Evolutionary conservation across 2,113 vertebrate species (phyloP).

Genomic region (Forbesichthys agassizii): DNA sequence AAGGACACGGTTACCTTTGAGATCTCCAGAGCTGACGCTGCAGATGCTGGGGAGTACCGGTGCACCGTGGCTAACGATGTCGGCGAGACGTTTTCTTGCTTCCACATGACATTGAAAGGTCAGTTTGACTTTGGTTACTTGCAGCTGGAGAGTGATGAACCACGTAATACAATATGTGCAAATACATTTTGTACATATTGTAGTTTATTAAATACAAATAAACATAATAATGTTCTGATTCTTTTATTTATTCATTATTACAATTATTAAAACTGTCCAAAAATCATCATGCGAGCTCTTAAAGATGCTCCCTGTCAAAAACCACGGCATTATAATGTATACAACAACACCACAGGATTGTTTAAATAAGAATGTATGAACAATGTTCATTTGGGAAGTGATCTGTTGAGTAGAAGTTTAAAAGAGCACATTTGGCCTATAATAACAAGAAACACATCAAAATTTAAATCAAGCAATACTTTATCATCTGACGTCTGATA

Average conservation of each 20-base stretch:
- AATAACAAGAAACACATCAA: not conserved
- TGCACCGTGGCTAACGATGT: conserved; percentile 87
- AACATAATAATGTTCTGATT: too few species aligned
- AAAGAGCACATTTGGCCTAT: not conserved
- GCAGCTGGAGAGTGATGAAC: too few species aligned
- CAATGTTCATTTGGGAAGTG: not conserved
- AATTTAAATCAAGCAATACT: not conserved
- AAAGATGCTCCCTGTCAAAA: too few species aligned
- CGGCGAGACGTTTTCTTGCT: conserved; percentile 84
- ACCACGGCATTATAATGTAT: not conserved
- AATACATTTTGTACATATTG: not conserved
- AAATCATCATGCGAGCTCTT: too few species aligned
- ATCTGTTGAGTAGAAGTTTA: not conserved
- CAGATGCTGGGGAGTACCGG: conserved; percentile 86
- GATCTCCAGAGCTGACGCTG: conserved; percentile 83
- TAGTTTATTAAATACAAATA: not conserved
- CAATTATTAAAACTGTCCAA: too few species aligned
- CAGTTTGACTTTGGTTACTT: conserved; percentile 62
- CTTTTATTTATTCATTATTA: too few species aligned
- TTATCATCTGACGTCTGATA: conserved; percentile 38
- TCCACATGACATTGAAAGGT: conserved; percentile 89
- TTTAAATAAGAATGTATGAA: not conserved
- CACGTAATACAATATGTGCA: too few species aligned
- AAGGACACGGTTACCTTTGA: conserved; percentile 82
- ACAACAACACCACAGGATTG: not conserved